Percentiles rank a stretch among this genome's conserved stretches.
Evolutionary conservation across 2,113 vertebrate genomes (phyloP).

Genomic region (Dissostichus mawsoni): DNA sequence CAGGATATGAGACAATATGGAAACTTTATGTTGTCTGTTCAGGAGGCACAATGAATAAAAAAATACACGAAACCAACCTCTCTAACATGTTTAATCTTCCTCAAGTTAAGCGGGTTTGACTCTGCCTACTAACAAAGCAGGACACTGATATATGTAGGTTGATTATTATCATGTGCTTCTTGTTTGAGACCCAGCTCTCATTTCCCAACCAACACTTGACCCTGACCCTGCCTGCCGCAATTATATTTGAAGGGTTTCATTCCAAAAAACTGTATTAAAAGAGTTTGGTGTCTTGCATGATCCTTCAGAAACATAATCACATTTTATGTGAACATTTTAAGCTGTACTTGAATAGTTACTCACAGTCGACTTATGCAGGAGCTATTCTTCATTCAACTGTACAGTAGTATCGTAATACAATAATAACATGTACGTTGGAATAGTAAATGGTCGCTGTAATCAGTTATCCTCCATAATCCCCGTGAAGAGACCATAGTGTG

Average conservation of each 20-base stretch:
- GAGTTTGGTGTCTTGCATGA: slow-evolving; percentile 8
- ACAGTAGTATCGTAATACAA: no score
- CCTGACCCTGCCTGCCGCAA: slow-evolving; percentile 59
- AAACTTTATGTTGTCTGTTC: slow-evolving; percentile 12
- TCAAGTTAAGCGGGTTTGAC: slow-evolving; percentile 39
- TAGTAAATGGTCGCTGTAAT: neutral
- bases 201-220: slow-evolving; percentile 66
- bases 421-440: neutral
- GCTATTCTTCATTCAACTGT: no score
- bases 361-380: neutral
- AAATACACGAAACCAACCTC: slow-evolving; percentile 11
- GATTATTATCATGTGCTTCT: slow-evolving; percentile 61
- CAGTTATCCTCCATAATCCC: neutral
- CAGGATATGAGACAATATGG: neutral
- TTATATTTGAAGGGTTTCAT: slow-evolving; percentile 66
- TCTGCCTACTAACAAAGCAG: slow-evolving; percentile 38
- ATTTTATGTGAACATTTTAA: slow-evolving; percentile 15
- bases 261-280: slow-evolving; percentile 44
- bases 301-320: slow-evolving; percentile 8
- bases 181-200: slow-evolving; percentile 46
- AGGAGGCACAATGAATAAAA: neutral
- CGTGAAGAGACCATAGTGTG: neutral
- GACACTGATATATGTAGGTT: slow-evolving; percentile 43
- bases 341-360: neutral
- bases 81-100: slow-evolving; percentile 28